phyloP scores from a whole-genome alignment of 2,113 vertebrate genomes.

The Chaetops frenatus region DNA sequence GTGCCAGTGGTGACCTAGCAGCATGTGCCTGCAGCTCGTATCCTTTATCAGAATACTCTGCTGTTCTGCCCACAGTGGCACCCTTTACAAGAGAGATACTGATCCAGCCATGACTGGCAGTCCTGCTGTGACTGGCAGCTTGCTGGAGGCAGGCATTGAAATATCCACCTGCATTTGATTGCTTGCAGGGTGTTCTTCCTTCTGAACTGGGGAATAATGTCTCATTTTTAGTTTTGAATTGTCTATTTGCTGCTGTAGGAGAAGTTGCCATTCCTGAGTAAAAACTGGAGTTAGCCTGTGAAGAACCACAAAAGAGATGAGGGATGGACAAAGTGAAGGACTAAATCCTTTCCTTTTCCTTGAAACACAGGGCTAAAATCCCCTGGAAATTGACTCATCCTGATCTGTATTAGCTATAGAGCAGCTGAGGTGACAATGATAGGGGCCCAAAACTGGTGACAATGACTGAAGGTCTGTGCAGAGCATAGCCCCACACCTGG shows the following conservation, averaged over 20 bases:
- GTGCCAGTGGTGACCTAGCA: neutral
- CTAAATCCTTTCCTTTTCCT: neutral
- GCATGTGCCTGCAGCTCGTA: rapidly evolving
- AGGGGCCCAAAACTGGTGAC: neutral
- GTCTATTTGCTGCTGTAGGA: neutral
- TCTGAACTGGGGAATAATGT: neutral
- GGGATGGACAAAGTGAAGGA: neutral
- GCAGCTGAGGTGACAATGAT: neutral
- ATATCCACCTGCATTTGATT: neutral
- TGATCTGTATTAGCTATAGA: neutral
- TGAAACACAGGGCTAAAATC: neutral
- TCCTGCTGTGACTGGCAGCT: neutral
- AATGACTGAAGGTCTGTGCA: neutral
- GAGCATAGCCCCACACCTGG: neutral
- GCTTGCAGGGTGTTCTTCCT: neutral
- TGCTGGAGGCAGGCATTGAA: neutral
- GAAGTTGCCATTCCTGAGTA: neutral
- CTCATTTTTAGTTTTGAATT: neutral
- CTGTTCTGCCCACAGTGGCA: neutral
- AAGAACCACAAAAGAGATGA: neutral
- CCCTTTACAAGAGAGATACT: neutral
- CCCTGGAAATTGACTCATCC: neutral
- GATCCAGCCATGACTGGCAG: neutral
- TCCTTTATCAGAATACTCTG: neutral
- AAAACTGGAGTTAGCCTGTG: neutral